Conservation (phyloP, 2,797 vertebrate species). For the Sebastes reedi region DNA sequence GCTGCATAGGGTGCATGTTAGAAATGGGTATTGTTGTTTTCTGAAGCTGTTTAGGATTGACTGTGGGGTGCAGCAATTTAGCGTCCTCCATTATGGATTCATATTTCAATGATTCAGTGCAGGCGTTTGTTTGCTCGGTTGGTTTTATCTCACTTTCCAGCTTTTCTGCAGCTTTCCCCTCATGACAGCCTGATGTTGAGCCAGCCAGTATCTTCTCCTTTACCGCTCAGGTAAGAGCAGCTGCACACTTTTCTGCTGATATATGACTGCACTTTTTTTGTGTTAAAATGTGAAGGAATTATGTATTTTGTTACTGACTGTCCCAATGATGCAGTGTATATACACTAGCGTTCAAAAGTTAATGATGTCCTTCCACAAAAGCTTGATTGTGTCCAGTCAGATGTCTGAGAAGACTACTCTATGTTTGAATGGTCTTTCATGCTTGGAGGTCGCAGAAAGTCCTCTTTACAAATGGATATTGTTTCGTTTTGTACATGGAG, state of each 20-base stretch:
- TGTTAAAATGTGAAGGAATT: background rate
- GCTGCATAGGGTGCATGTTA: background rate
- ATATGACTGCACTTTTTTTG: background rate
- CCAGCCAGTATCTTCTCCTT: constrained; percentile 95
- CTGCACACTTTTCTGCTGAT: background rate
- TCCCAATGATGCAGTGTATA: background rate
- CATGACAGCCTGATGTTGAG: constrained; percentile 97
- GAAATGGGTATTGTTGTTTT: background rate
- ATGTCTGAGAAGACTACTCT: no score
- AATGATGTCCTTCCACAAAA: background rate
- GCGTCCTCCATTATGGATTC: constrained; percentile 29
- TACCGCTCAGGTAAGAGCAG: constrained; percentile 90
- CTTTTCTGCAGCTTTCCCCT: constrained; percentile 88
- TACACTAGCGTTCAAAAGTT: background rate
- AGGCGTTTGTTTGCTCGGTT: constrained; percentile 16
- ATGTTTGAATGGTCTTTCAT: no score
- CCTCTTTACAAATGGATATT: background rate
- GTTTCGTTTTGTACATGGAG: background rate
- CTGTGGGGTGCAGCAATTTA: constrained; percentile 2
- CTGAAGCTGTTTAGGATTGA: background rate
- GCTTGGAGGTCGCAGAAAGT: background rate
- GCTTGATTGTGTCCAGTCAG: background rate
- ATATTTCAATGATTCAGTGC: constrained; percentile 21
- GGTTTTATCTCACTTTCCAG: constrained; percentile 38
- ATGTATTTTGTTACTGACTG: background rate